Evolutionary conservation across 2,113 vertebrate genomes (phyloP).

Genomic region (Epinephelus fuscoguttatus): DNA sequence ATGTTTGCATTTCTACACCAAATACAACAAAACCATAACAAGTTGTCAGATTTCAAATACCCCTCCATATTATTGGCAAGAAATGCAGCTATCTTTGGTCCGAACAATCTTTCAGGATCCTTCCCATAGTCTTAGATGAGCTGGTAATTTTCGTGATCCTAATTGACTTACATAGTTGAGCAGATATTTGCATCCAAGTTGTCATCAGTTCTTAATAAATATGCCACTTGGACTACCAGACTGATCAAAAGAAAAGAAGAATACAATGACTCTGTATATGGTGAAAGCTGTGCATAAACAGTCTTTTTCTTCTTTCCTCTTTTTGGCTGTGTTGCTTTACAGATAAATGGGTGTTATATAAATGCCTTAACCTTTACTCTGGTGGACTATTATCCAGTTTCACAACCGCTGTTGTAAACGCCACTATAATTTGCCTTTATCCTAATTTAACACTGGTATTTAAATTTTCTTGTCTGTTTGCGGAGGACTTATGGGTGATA

Average conservation of each 20-base stretch:
- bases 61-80: not conserved
- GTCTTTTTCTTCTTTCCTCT: not conserved
- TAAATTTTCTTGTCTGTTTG: not conserved
- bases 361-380: not conserved
- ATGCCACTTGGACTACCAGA: not conserved
- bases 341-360: not conserved
- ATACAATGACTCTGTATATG: not conserved
- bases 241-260: not conserved
- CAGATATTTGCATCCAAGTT: not conserved
- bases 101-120: not conserved
- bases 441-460: not conserved
- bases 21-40: not conserved
- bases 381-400: not conserved
- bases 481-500: not conserved
- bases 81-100: slow-evolving; percentile 2
- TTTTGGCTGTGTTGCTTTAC: not conserved
- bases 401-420: not conserved
- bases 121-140: not conserved
- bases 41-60: not conserved
- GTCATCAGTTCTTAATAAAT: no score
- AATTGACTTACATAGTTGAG: not conserved
- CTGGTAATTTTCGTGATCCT: not conserved
- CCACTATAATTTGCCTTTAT: not conserved
- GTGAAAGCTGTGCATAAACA: not conserved
- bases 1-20: not conserved